Percentiles rank a stretch among this genome's conserved stretches.
phyloP scores from a whole-genome alignment of 2,113 vertebrate species.

The Delphinapterus leucas region DNA sequence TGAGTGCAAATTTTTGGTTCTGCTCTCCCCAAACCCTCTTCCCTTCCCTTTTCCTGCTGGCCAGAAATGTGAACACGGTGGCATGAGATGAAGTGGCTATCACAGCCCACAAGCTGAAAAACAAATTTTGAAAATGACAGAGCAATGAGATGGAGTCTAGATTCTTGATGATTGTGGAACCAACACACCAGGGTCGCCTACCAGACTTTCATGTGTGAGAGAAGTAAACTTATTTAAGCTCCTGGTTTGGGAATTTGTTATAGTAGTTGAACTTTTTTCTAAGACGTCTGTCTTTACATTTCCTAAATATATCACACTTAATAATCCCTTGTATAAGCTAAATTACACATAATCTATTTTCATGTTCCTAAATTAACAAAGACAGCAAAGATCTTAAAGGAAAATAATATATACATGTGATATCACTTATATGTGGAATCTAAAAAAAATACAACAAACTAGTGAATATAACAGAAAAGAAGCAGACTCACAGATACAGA shows the following conservation, averaged over 20 bases:
- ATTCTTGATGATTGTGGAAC: background rate
- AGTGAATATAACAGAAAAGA: background rate
- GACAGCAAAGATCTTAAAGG: background rate
- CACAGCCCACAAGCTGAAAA: background rate
- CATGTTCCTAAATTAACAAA: background rate
- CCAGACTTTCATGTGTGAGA: background rate
- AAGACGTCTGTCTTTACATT: background rate
- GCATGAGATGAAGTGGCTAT: background rate
- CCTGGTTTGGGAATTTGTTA: background rate
- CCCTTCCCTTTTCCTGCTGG: background rate
- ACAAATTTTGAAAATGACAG: background rate
- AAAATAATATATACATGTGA: background rate
- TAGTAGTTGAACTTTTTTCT: background rate
- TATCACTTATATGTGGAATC: background rate
- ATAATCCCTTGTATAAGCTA: background rate
- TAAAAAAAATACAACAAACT: background rate
- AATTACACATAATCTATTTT: slow-evolving; percentile 5
- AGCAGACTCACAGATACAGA: background rate
- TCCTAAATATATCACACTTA: background rate
- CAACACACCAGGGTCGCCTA: background rate
- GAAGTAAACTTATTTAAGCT: background rate
- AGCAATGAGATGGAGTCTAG: background rate
- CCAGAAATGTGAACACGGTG: background rate
- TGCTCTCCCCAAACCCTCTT: background rate
- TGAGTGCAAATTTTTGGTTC: background rate